phyloP scores from a whole-genome alignment of 1,140 invertebrate genomes.

The Daktulosphaira vitifoliae region DNA sequence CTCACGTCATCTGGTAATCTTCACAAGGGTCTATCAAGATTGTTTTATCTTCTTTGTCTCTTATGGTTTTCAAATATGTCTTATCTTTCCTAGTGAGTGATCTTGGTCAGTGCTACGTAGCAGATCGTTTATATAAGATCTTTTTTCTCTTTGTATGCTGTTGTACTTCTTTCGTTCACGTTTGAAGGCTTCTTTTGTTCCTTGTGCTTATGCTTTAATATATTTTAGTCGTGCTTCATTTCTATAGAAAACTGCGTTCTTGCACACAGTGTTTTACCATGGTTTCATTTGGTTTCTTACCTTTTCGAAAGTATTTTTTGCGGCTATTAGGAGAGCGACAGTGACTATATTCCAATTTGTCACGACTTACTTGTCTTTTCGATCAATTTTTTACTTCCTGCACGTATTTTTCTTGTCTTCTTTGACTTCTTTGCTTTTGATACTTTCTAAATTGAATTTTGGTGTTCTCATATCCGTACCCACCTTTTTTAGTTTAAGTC shows the following conservation, averaged over 20 bases:
- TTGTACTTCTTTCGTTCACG: background rate
- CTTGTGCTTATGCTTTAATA: background rate
- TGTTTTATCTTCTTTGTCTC: too few relatives aligned
- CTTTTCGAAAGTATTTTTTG: background rate
- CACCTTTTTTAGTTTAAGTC: background rate
- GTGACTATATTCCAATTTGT: background rate
- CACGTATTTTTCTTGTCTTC: background rate
- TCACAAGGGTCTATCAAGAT: too few relatives aligned
- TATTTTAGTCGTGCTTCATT: background rate
- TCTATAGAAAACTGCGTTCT: background rate
- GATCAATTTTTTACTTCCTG: background rate
- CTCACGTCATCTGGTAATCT: too few relatives aligned
- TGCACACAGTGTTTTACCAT: background rate
- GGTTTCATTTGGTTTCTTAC: background rate
- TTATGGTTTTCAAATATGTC: too few relatives aligned
- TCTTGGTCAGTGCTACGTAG: background rate
- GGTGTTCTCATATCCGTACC: background rate
- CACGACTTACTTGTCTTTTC: background rate
- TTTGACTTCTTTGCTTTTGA: background rate
- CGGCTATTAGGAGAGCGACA: background rate
- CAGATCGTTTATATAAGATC: background rate
- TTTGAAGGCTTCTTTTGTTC: background rate
- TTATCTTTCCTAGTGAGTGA: too few relatives aligned
- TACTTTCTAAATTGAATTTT: conserved; percentile 3
- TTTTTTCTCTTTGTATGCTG: background rate